phyloP scores from a whole-genome alignment of 2,888 invertebrate genomes.

The Coenonympha arcania region DNA sequence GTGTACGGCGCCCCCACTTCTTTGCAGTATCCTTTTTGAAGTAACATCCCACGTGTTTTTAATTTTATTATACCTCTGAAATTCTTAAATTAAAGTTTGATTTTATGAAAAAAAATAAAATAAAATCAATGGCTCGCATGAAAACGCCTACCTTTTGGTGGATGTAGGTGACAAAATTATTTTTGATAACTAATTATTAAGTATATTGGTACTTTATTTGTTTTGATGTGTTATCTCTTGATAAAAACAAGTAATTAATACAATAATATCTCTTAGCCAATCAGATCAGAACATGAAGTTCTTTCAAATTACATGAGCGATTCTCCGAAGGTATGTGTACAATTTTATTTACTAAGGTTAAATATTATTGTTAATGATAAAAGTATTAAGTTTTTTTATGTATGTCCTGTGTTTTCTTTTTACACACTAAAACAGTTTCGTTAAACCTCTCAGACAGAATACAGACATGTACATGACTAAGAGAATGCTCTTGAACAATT shows the following conservation, averaged over 20 bases:
- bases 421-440: too few species aligned
- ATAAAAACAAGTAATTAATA: constrained; percentile 10
- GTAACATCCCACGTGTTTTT: constrained; percentile 50
- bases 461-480: too few species aligned
- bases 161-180: too few species aligned
- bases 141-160: too few species aligned
- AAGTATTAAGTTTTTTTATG: too few species aligned
- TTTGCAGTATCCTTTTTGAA: constrained; percentile 63
- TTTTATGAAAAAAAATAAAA: too few species aligned
- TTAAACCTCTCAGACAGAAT: too few species aligned
- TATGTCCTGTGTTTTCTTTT: too few species aligned
- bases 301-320: constrained; percentile 60
- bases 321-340: constrained; percentile 56
- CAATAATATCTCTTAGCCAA: constrained; percentile 40
- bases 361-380: neutral
- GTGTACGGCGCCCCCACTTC: constrained; percentile 52
- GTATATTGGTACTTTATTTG: neutral
- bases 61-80: constrained; percentile 19
- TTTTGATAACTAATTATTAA: neutral
- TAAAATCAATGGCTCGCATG: too few species aligned
- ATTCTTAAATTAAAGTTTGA: too few species aligned
- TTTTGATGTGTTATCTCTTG: neutral
- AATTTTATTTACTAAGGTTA: neutral
- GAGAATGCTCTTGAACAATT: too few species aligned
- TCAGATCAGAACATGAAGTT: constrained; percentile 62